Evolutionary conservation across 2,888 invertebrate genomes (phyloP).

Genomic region (Crocallis elinguaria): DNA sequence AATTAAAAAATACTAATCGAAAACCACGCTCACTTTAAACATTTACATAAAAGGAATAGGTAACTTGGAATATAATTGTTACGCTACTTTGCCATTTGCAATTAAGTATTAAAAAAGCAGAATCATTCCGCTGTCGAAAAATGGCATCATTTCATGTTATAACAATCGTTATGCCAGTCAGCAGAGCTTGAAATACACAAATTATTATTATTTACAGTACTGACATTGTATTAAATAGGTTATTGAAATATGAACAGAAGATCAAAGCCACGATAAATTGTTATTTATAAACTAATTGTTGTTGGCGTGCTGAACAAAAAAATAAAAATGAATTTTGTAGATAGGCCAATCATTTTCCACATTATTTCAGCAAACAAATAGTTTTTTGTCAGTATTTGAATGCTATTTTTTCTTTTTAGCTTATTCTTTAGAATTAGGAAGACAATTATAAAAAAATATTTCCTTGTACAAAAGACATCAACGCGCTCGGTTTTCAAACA

Average conservation of each 20-base stretch:
- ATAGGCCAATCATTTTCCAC: no score
- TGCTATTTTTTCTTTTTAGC: no score
- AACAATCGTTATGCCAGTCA: slow-evolving; percentile 24
- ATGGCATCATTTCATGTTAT: slow-evolving; percentile 19
- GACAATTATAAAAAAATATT: not conserved
- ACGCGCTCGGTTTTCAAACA: slow-evolving; percentile 8
- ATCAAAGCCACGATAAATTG: slow-evolving; percentile 2
- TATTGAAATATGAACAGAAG: slow-evolving; percentile 12
- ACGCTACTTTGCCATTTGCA: not conserved
- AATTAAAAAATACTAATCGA: no score
- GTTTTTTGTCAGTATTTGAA: no score
- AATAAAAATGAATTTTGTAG: no score
- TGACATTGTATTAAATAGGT: slow-evolving; percentile 12
- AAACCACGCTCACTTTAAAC: no score
- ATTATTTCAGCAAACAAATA: no score
- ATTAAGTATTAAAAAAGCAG: not conserved
- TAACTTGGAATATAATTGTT: not conserved
- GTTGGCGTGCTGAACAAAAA: not conserved
- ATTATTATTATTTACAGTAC: slow-evolving; percentile 26
- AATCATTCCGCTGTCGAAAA: not conserved
- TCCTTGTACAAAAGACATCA: slow-evolving; percentile 21
- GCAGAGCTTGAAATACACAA: slow-evolving; percentile 30
- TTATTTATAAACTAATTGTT: not conserved
- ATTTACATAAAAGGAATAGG: no score
- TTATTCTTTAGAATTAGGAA: no score